Conservation (phyloP, 2,113 vertebrate species). For the Cryptotis parvus region DNA sequence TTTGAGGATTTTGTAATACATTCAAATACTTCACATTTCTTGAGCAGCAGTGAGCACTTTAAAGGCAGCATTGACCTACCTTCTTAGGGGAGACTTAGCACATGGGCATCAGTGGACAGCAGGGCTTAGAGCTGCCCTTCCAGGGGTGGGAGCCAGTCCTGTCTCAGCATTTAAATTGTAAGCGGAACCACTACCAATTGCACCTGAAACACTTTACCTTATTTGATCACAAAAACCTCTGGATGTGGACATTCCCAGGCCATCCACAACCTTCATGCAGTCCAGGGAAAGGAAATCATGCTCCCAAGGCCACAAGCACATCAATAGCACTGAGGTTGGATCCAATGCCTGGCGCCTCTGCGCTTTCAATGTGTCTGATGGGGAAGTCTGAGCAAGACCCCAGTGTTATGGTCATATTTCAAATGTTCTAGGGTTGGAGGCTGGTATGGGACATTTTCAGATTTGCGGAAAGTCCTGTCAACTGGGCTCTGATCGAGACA, state of each 20-base stretch:
- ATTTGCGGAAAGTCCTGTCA: background rate
- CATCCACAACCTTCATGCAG: background rate
- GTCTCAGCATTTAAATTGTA: background rate
- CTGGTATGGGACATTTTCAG: background rate
- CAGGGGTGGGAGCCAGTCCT: background rate
- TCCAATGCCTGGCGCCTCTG: background rate
- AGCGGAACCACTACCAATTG: background rate
- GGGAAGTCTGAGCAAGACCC: background rate
- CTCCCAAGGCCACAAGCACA: background rate
- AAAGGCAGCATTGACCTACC: background rate
- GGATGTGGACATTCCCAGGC: background rate
- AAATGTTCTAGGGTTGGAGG: no score
- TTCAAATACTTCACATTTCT: background rate
- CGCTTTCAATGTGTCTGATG: background rate
- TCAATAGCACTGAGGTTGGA: background rate
- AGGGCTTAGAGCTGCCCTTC: background rate
- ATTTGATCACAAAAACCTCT: background rate
- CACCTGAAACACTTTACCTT: background rate
- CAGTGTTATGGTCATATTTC: background rate
- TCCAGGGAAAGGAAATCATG: slow-evolving; percentile 1
- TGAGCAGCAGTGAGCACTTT: background rate
- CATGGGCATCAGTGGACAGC: accelerated
- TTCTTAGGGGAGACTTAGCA: background rate
- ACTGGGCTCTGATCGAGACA: background rate
- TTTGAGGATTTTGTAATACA: background rate